Conservation (phyloP, 2,113 vertebrate genomes). For the Leucoraja erinaceus region DNA sequence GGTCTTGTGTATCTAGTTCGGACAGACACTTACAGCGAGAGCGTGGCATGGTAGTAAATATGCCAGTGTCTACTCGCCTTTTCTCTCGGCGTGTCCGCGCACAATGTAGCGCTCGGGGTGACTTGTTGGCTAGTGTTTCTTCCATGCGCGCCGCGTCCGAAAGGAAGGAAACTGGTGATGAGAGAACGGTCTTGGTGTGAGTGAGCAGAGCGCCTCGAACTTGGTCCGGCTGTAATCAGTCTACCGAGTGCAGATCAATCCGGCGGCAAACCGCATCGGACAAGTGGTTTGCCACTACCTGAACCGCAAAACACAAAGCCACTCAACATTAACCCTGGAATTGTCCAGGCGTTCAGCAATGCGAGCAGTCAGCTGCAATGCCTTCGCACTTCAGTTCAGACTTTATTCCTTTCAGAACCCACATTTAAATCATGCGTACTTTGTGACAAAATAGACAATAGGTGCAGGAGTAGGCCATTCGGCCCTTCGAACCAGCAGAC, state of each 20-base stretch:
- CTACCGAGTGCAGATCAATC: conserved; percentile 59
- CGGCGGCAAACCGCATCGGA: conserved; percentile 62
- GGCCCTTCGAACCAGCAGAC: no score
- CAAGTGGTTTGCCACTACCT: conserved; percentile 56
- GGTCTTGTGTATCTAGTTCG: not conserved
- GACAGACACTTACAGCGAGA: conserved; percentile 1
- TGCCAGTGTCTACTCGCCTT: not conserved
- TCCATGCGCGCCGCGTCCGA: not conserved
- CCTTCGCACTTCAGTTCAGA: not conserved
- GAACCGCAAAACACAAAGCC: conserved; percentile 43
- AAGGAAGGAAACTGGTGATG: conserved; percentile 43
- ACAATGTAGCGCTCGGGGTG: not conserved
- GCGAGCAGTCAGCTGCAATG: not conserved
- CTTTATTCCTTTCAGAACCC: not conserved
- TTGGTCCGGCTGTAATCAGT: conserved; percentile 48
- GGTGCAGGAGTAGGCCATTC: no score
- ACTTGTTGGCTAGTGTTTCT: not conserved
- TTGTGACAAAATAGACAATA: no score
- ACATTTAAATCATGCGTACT: not conserved
- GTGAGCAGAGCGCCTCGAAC: conserved; percentile 48
- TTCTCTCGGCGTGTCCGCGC: not conserved
- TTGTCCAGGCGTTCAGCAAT: not conserved
- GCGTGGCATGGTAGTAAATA: not conserved
- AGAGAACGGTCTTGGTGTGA: conserved; percentile 42
- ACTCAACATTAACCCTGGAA: not conserved